Evolutionary conservation across 2,113 vertebrate species (phyloP), one percentile per base, ranked within the genome.

Genomic region (Madoqua kirkii): DNA sequence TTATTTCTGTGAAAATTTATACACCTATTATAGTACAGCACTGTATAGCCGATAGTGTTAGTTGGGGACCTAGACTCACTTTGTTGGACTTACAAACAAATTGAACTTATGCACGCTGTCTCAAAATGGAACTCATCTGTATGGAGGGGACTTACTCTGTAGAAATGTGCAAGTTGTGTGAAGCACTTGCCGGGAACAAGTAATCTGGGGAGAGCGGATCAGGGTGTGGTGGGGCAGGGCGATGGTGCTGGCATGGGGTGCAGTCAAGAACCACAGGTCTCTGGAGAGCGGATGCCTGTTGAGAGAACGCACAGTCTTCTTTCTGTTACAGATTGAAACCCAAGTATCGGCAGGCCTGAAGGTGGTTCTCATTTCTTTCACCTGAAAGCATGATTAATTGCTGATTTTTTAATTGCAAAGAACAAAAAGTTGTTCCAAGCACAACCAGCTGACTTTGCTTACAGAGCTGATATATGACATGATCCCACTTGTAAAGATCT

Each of bases 401-500:
- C 71, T 25, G 14, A 43, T 31, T 86, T 55, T 60, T 48, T 64
- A 31, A 55, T 94, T 87, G 43, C 17, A 62, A 27, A 4, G 33
- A 3, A 45, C n/a, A 33, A 74, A 40, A 40, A 74, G 11, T 40
- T 76, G 21, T 55, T 57, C n/a, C 29, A 54, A n/a, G 57, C 78
- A 86, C 27, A 23, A 13, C 57, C 5, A 0, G 36, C 15, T 11
- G 59, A 5, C 31, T 27, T 87, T 17, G 27, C 93, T 89, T 62
- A 59, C 52, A 92, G 85, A 76, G 15, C 81, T 96, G 93, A 55
- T 64, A 96, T 87, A 33, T 19, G 54, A 84, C 2, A 36, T 25
- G 74, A 79, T 45, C 7, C 13, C 16, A 13, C 27, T 83, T 96
- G 91, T 82, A 27, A 31, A 89, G 93, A 7, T n/a, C 13, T 55